Evolutionary conservation across 2,888 invertebrate genomes (phyloP), one percentile per base, ranked within the genome.

Genomic region (Synanthedon tipuliformis): DNA sequence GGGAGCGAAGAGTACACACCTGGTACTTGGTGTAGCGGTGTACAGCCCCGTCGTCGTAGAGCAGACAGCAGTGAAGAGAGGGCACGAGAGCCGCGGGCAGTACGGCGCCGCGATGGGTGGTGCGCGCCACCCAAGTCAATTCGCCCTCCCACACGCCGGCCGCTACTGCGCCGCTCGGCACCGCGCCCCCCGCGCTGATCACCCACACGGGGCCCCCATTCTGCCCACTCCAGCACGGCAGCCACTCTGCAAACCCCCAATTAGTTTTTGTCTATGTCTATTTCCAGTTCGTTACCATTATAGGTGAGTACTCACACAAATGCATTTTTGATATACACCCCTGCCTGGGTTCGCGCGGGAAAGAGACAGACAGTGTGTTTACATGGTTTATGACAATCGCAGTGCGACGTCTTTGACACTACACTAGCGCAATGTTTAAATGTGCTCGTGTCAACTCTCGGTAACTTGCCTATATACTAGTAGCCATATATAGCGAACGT

Each of bases 141-240:
- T 83, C 83, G 2, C 70, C 73, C 52, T 75, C 73, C 54, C 59
- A 69, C 4, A 73, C 56, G 16, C 83, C 85, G 13, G 81, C 85
- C 1, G 77, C 69, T 15, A 83, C 82, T 1, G 85, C 85, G 3
- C 83, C 84, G 60, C 81, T 78, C 4, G 85, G 86, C 57, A 85
- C 85, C 1, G 81, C 82, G 15, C 86, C 86, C 61, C 77, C 78
- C 27, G 83, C 81, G 56, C 82, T 77, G 59, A 81, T 73, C 57
- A 86, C 82, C 85, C 85, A 86, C 61, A 85, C 80, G 0, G 82
- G 80, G 0, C 79, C 80, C 1, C 70, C 57, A 18, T 66, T 64
- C 53, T 59, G 61, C 71, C 75, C 74, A 12, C 16, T 49, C 13
- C 49, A 49, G 40, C 68, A 57, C 1, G 80, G 79, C 56, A 81